Evolutionary conservation across 2,797 vertebrate genomes (phyloP).

Genomic region (Scarus forsteni): DNA sequence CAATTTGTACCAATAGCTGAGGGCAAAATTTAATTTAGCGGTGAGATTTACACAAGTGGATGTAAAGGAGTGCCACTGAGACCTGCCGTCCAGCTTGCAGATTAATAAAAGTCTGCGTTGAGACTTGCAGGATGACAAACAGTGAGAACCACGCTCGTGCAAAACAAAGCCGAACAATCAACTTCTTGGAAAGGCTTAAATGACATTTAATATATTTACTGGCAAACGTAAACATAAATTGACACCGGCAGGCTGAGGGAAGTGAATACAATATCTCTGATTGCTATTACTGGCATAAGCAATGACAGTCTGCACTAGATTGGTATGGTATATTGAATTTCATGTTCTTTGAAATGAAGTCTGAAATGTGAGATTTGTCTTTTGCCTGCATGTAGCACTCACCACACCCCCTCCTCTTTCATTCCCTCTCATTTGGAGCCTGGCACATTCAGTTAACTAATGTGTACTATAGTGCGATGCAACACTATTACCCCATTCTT

Average conservation of each 20-base stretch:
- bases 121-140: slow-evolving; percentile 75
- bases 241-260: slow-evolving; percentile 76
- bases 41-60: slow-evolving; percentile 74
- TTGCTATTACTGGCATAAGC: slow-evolving; percentile 81
- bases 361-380: slow-evolving; percentile 85
- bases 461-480: slow-evolving; percentile 61
- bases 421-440: slow-evolving; percentile 74
- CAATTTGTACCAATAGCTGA: slow-evolving; percentile 68
- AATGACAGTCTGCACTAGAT: slow-evolving; percentile 78
- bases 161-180: slow-evolving; percentile 78
- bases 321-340: slow-evolving; percentile 85
- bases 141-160: slow-evolving; percentile 55
- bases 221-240: slow-evolving; percentile 84
- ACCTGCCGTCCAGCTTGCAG: slow-evolving; percentile 58
- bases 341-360: slow-evolving; percentile 86
- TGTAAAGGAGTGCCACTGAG: slow-evolving; percentile 61
- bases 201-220: slow-evolving; percentile 85
- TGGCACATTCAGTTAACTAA: slow-evolving; percentile 80
- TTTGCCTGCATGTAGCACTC: slow-evolving; percentile 65
- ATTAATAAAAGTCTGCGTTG: slow-evolving; percentile 75
- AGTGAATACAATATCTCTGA: slow-evolving; percentile 82
- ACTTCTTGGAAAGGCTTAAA: slow-evolving; percentile 81
- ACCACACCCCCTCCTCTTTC: slow-evolving; percentile 20
- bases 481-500: slow-evolving; percentile 70
- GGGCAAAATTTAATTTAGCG: slow-evolving; percentile 78